phyloP scores from a whole-genome alignment of 2,888 invertebrate species.

The Serripes groenlandicus region DNA sequence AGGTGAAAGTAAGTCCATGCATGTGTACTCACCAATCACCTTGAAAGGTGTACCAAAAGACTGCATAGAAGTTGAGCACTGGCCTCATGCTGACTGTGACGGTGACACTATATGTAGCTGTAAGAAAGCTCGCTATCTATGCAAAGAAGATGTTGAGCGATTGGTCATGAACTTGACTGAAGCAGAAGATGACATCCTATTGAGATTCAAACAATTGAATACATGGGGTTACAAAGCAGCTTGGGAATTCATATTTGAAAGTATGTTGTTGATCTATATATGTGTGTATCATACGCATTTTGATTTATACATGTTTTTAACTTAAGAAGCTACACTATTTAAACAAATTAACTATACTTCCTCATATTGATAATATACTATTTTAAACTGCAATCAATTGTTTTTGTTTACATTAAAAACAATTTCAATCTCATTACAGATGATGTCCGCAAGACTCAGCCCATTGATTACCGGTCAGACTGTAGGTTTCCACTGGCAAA shows the following conservation, averaged over 20 bases:
- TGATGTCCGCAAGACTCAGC: too few relatives aligned
- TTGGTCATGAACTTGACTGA: background rate
- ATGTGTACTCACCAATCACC: conserved; percentile 57
- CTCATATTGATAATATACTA: background rate
- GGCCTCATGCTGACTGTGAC: conserved; percentile 54
- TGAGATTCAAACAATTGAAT: background rate
- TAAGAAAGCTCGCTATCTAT: background rate
- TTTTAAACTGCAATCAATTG: background rate
- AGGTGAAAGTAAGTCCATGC: conserved; percentile 38
- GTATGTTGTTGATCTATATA: background rate
- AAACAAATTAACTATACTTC: background rate
- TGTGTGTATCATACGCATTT: background rate
- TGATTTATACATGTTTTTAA: background rate
- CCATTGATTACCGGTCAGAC: too few relatives aligned
- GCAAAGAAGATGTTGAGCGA: background rate
- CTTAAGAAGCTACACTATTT: background rate
- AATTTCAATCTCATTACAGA: background rate
- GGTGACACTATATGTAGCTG: conserved; percentile 2
- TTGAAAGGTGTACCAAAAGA: conserved; percentile 47
- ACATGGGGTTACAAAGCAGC: background rate
- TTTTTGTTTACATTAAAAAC: background rate
- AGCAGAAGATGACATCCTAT: background rate
- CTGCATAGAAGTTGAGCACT: conserved; percentile 30
- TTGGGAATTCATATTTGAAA: background rate
- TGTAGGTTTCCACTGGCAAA: too few relatives aligned